A percentile compares a stretch with the other conserved stretches of the same genome.
Conservation (phyloP, 1,140 invertebrate species). For the Achatina immaculata region DNA sequence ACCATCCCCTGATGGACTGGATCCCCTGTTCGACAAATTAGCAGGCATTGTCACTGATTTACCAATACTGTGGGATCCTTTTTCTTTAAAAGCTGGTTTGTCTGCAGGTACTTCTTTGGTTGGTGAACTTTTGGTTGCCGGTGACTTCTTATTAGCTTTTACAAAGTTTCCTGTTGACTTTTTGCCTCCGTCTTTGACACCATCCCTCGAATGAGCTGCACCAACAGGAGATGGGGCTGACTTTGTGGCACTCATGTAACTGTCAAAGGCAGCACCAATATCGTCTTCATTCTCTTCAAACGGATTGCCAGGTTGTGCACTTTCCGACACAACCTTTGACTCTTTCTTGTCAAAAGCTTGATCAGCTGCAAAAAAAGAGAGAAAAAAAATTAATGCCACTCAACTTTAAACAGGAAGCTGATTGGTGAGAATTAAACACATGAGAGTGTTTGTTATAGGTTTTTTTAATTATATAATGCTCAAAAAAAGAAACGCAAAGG, state of each 20-base stretch:
- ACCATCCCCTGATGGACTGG: constrained; percentile 15
- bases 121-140: background rate
- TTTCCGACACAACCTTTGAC: background rate
- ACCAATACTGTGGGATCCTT: background rate
- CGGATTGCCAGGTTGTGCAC: constrained; percentile 45
- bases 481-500: too few relatives aligned
- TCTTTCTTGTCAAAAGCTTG: background rate
- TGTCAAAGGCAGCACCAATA: constrained; percentile 31
- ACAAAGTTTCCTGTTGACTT: background rate
- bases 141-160: background rate
- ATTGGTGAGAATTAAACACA: too few relatives aligned
- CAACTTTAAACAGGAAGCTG: too few relatives aligned
- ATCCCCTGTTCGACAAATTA: constrained; percentile 32
- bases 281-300: constrained; percentile 52
- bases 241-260: constrained; percentile 1
- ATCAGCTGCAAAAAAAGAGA: background rate
- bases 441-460: too few relatives aligned
- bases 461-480: too few relatives aligned
- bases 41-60: constrained; percentile 42
- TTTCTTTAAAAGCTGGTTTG: background rate
- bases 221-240: background rate
- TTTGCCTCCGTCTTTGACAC: background rate
- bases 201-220: background rate
- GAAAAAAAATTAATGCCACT: background rate
- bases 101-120: background rate